A percentile compares a stretch with the other conserved stretches of the same genome.
phyloP scores from a whole-genome alignment of 2,888 invertebrate genomes.

The Tupiocoris notatus region DNA sequence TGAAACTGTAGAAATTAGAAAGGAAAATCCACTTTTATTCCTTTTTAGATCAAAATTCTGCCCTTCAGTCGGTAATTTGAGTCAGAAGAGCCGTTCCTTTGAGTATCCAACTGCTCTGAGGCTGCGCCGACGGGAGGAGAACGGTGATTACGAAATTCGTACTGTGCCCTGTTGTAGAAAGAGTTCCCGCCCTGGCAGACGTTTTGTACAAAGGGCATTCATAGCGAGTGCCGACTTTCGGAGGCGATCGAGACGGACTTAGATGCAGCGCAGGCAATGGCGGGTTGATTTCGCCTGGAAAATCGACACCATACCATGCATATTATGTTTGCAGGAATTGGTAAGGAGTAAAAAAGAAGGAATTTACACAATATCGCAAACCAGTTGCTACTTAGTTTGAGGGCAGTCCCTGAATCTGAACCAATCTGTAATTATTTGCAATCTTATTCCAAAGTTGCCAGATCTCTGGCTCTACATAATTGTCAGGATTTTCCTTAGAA shows the following conservation, averaged over 20 bases:
- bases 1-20: too few species aligned
- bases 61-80: constrained; percentile 69
- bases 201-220: constrained; percentile 85
- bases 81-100: constrained; percentile 85
- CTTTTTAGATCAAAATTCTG: too few species aligned
- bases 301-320: constrained; percentile 27
- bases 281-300: constrained; percentile 71
- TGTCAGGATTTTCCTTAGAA: too few species aligned
- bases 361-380: background rate
- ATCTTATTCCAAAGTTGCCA: too few species aligned
- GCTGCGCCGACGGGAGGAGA: constrained; percentile 64
- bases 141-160: constrained; percentile 87
- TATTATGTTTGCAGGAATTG: background rate
- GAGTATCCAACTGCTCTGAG: constrained; percentile 80
- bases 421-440: too few species aligned
- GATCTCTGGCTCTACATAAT: too few species aligned
- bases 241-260: constrained; percentile 56
- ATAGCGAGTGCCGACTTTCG: constrained; percentile 57
- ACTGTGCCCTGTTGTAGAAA: constrained; percentile 90
- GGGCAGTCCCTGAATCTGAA: too few species aligned
- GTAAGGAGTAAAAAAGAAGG: background rate
- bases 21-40: too few species aligned
- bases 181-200: constrained; percentile 76
- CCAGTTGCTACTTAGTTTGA: too few species aligned
- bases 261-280: constrained; percentile 68